phyloP scores from a whole-genome alignment of 2,797 vertebrate species.

The Malurus splendens region DNA sequence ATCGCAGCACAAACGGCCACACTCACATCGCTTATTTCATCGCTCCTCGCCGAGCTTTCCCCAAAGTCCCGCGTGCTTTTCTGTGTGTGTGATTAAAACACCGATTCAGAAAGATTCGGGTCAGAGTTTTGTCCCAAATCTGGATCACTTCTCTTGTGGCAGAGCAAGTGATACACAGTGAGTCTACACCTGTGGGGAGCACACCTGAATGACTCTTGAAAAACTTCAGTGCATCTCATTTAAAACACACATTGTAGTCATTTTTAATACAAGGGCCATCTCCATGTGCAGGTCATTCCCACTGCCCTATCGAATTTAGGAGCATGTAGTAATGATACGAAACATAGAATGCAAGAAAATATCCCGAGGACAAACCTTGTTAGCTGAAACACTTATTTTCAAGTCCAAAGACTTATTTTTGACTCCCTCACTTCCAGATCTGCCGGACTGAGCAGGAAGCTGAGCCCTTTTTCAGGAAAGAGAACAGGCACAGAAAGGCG shows the following conservation, averaged over 20 bases:
- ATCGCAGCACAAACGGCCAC: rapidly evolving
- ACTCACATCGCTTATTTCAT: neutral
- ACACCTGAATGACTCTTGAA: neutral
- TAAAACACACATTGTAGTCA: rapidly evolving
- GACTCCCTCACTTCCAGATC: neutral
- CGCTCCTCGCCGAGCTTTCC: neutral
- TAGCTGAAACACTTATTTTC: neutral
- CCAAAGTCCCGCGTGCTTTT: neutral
- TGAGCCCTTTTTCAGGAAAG: neutral
- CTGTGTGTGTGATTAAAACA: neutral
- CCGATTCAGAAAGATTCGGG: neutral
- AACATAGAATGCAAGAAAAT: neutral
- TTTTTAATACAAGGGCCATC: neutral
- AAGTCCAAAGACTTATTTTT: neutral
- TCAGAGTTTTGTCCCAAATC: neutral
- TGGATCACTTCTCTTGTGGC: neutral
- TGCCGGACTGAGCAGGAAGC: neutral
- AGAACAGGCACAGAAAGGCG: neutral
- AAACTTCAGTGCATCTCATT: neutral
- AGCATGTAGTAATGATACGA: neutral
- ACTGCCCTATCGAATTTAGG: neutral
- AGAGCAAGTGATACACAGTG: neutral
- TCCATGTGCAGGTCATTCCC: neutral
- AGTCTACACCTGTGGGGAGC: neutral
- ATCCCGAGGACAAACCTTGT: neutral